Evolutionary conservation across 1,140 invertebrate species (phyloP).

Genomic region (Brachionus sp.): DNA sequence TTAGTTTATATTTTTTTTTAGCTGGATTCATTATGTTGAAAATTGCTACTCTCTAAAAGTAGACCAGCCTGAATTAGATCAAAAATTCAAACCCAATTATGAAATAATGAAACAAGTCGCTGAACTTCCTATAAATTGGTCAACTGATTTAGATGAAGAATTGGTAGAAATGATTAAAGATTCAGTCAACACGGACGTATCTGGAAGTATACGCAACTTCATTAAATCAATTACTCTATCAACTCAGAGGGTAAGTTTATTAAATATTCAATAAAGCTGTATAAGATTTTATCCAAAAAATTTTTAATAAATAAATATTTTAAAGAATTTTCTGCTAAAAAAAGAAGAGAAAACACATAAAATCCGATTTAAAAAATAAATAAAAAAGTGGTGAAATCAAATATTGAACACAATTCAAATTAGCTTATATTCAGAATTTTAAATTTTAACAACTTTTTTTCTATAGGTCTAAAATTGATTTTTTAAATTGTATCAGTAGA

Average conservation of each 20-base stretch:
- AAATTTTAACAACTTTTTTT: too few relatives aligned
- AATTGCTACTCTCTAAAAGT: not conserved
- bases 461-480: too few relatives aligned
- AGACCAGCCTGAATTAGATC: not conserved
- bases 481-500: too few relatives aligned
- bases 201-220: conserved; percentile 55
- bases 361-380: too few relatives aligned
- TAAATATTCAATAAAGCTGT: not conserved
- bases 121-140: conserved; percentile 52
- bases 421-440: too few relatives aligned
- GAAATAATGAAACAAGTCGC: conserved; percentile 51
- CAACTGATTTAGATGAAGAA: conserved; percentile 55
- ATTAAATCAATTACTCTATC: conserved; percentile 55
- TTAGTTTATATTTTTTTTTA: not conserved
- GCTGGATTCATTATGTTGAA: conserved; percentile 16
- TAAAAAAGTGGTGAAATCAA: too few relatives aligned
- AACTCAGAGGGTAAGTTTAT: not conserved
- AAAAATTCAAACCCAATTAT: conserved; percentile 48
- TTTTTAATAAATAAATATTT: too few relatives aligned
- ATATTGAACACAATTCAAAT: too few relatives aligned
- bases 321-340: too few relatives aligned
- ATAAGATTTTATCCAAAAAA: too few relatives aligned
- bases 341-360: too few relatives aligned
- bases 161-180: conserved; percentile 56
- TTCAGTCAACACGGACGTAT: conserved; percentile 52